phyloP scores from a whole-genome alignment of 2,113 vertebrate genomes.

The Chaetorhynchus papuensis region DNA sequence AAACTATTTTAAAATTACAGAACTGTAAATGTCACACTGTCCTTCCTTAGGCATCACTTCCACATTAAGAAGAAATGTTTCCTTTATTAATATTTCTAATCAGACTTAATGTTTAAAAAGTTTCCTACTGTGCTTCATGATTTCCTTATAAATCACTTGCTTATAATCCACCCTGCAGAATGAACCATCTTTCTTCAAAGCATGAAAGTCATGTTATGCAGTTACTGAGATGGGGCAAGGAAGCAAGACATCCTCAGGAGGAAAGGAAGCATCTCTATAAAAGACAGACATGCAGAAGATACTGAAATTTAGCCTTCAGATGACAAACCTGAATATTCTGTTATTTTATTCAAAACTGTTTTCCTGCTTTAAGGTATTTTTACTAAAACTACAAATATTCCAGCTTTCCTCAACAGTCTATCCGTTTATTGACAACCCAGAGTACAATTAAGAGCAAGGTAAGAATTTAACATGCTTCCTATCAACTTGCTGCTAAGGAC shows the following conservation, averaged over 20 bases:
- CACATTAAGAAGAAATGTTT: background rate
- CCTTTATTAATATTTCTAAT: background rate
- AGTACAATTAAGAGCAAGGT: background rate
- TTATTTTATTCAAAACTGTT: background rate
- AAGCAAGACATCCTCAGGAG: background rate
- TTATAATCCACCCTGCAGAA: background rate
- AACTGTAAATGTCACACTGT: background rate
- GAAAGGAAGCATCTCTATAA: background rate
- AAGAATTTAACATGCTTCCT: background rate
- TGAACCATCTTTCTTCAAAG: background rate
- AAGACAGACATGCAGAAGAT: background rate
- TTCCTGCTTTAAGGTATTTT: background rate
- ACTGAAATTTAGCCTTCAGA: background rate
- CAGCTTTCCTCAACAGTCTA: background rate
- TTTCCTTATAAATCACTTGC: background rate
- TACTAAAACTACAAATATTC: background rate
- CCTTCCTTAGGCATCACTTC: background rate
- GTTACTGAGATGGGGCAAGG: background rate
- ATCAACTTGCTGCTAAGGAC: background rate
- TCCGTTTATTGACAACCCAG: background rate
- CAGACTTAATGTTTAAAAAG: background rate
- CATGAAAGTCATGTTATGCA: background rate
- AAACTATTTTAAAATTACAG: background rate
- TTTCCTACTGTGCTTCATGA: background rate
- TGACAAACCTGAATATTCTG: background rate